Evolutionary conservation across 2,888 invertebrate species (phyloP), one percentile per base, ranked within the genome.

Genomic region (Tenthredo distinguenda): DNA sequence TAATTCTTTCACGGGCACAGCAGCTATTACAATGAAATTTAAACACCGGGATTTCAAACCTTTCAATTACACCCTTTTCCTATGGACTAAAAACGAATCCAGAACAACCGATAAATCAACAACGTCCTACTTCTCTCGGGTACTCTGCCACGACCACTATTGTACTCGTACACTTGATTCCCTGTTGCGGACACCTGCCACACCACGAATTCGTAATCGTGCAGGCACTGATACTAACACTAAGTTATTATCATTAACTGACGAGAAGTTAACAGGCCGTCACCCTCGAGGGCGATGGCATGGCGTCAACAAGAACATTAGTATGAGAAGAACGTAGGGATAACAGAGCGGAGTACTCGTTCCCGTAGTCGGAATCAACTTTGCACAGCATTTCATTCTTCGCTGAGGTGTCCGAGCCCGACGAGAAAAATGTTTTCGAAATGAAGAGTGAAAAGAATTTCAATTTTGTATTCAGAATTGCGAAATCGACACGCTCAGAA

Each of bases 131-230:
- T 77, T 77, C 31, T 77, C 40, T 77, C 77, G 55, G 55, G 34
- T 55, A 77, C 62, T 40, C 81, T 81, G 62, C 37, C 81, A 81
- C 21, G 34, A 31, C 81, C 81, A 81, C 81, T 62, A 37, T 62
- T 62, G 6, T 62, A 62, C 81, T 62, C 40, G 40, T n/a, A 40
- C 34, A 81, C 81, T 79, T 34, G 81, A 81, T 62, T 81, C 37
- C 21, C 81, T 81, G 81, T 58, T 81, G 58, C 81, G 12, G 81
- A 81, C 81, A 81, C 81, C 81, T 62, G 62, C 55, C 79, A 79
- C 79, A 55, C 21, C 55, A 26, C 34, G 18, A 21, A 58, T 79
- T 55, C 79, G 79, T 79, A 55, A n/a, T 34, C 79, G 31, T 79
- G 34, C 58, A 55, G 34, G 4, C 21, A 81, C 58, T 58, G 58